Percentiles rank a stretch among this genome's conserved stretches.
These are phyloP conservation scores for Romanogobio albipinnatus DNA, from an alignment of 2,113 vertebrate species.

Conservation along the genomic window DNA sequence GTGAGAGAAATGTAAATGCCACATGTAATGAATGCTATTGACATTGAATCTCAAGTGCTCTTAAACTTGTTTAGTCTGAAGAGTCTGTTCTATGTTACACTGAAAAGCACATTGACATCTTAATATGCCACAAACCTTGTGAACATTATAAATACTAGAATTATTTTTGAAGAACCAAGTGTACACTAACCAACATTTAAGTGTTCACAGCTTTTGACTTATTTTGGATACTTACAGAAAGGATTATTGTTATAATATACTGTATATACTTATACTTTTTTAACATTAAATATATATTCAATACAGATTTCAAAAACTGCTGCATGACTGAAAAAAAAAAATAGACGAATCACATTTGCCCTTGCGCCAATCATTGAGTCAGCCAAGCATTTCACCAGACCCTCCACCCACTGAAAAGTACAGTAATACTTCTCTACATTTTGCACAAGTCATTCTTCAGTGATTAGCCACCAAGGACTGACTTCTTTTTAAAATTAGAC, in stretches of 20 bases:
- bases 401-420: slow-evolving; percentile 40
- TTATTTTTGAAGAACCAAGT: not conserved
- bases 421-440: slow-evolving; percentile 21
- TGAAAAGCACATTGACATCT: not conserved
- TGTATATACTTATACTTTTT: too few species aligned
- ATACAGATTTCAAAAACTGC: not conserved
- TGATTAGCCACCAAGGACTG: not conserved
- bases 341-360: not conserved
- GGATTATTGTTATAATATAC: too few species aligned
- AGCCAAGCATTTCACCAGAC: slow-evolving; percentile 24
- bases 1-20: slow-evolving; percentile 27
- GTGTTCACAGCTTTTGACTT: not conserved
- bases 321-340: not conserved
- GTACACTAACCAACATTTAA: not conserved
- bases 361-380: not conserved
- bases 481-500: slow-evolving; percentile 13
- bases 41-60: slow-evolving; percentile 26
- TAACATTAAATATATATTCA: too few species aligned
- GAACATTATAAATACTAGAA: not conserved
- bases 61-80: slow-evolving; percentile 23
- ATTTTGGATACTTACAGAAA: not conserved
- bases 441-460: not conserved
- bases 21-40: not conserved
- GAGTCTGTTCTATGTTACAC: not conserved
- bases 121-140: not conserved